phyloP scores from a whole-genome alignment of 2,888 invertebrate species.

The Coenonympha glycerion region DNA sequence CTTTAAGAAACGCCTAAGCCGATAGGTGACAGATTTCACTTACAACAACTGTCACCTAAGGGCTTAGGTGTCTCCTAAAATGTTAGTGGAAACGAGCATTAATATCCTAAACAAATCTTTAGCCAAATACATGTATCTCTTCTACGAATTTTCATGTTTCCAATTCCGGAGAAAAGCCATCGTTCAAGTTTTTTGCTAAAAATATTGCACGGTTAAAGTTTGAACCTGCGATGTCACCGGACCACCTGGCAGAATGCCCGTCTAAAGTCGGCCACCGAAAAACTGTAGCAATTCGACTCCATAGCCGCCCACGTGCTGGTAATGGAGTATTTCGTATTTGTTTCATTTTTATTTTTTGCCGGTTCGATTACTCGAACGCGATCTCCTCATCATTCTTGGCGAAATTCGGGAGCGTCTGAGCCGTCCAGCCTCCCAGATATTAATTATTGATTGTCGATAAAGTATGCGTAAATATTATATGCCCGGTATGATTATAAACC shows the following conservation, averaged over 20 bases:
- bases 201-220: constrained; percentile 15
- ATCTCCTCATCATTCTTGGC: constrained; percentile 69
- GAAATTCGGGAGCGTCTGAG: constrained; percentile 75
- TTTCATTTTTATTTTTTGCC: constrained; percentile 74
- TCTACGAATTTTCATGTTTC: neutral
- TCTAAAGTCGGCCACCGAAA: constrained; percentile 2
- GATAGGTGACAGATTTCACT: too few relatives aligned
- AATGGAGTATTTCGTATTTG: constrained; percentile 76
- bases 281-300: constrained; percentile 40
- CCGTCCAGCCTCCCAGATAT: constrained; percentile 68
- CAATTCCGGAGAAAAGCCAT: constrained; percentile 7
- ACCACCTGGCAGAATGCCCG: constrained; percentile 16
- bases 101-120: too few relatives aligned
- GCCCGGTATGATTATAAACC: constrained; percentile 45
- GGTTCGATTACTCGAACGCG: constrained; percentile 75
- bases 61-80: too few relatives aligned
- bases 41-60: too few relatives aligned
- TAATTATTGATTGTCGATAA: constrained; percentile 76
- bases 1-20: too few relatives aligned
- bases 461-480: constrained; percentile 63
- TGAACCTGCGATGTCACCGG: constrained; percentile 7
- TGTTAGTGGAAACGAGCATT: too few relatives aligned
- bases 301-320: constrained; percentile 47
- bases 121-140: too few relatives aligned
- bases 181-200: constrained; percentile 7